phyloP scores from a whole-genome alignment of 2,888 invertebrate species.

The Hofmannophila pseudospretella region DNA sequence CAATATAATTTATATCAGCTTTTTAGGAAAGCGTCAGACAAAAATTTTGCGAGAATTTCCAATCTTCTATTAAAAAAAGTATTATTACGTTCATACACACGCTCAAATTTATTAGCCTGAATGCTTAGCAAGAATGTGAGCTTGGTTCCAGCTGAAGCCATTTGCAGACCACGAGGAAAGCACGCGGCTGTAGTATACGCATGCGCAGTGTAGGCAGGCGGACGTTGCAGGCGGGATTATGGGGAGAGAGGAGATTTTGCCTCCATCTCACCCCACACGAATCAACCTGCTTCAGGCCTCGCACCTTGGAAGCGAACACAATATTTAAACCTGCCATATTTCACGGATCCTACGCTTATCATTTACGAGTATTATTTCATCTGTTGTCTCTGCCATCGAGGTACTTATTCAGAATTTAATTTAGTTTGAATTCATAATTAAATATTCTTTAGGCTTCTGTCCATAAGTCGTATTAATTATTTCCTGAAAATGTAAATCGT shows the following conservation, averaged over 20 bases:
- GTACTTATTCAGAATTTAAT: conserved; percentile 42
- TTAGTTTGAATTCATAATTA: conserved; percentile 17
- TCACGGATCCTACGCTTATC: conserved; percentile 48
- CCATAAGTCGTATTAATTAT: too few species aligned
- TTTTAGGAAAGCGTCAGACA: too few species aligned
- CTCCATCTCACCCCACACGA: conserved; percentile 23
- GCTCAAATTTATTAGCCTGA: too few species aligned
- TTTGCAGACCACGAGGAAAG: conserved; percentile 54
- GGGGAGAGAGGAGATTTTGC: conserved; percentile 12
- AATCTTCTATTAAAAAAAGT: too few species aligned
- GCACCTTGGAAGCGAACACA: conserved; percentile 33
- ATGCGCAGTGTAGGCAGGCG: conserved; percentile 42
- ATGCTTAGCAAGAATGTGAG: conserved; percentile 7
- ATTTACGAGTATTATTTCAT: conserved; percentile 31
- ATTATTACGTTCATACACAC: too few species aligned
- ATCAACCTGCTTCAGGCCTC: conserved; percentile 31
- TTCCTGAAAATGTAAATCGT: too few species aligned
- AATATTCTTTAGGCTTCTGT: too few species aligned
- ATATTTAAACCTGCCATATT: conserved; percentile 63
- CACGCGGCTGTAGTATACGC: conserved; percentile 64
- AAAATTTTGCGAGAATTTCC: too few species aligned
- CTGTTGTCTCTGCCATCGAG: conserved; percentile 48
- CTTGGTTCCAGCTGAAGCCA: conserved; percentile 6
- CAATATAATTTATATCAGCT: too few species aligned
- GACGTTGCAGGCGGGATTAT: too few species aligned